Evolutionary conservation across 2,888 invertebrate genomes (phyloP), one percentile per base, ranked within the genome.

Genomic region (Eutolmus rufibarbis): DNA sequence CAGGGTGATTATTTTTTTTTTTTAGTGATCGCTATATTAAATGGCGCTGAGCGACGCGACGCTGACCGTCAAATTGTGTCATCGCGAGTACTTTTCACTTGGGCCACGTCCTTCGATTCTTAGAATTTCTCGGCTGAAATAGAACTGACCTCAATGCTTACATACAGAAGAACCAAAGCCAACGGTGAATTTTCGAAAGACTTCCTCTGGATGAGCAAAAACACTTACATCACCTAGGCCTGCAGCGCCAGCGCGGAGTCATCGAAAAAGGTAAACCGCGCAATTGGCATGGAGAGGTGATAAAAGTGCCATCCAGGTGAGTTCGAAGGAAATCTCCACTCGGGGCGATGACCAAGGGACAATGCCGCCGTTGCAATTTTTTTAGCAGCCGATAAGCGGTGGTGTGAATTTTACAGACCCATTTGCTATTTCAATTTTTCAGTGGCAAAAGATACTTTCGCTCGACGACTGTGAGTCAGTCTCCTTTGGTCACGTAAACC

Each of bases 81-180:
- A 76, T 40, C 40, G 43, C 12, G 14, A 40, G n/a, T 19, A 76
- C 16, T 34, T 4, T 31, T 76, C 12, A 34, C 76, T 76, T 76
- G 74, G 37, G n/a, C 76, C 76, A 76, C 76, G 76, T 76, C 76
- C 76, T 76, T 76, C 37, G 40, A 9, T 76, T 76, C 76, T 37
- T 28, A 34, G 76, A 76, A 76, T 37, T 37, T 76, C 76, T 1
- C 28, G 1, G 8, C 66, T 66, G 14, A 66, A 66, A 66, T 66
- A 66, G 66, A 66, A 66, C 28, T 66, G 66, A 66, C 66, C 66
- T 66, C 66, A 66, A 66, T 66, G 66, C 66, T 66, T 19, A 66
- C 51, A 28, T 19, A 66, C 51, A 28, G 66, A 66, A 66, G 66
- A 66, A 28, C 23, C 28, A 66, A 3, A n/a, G 66, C 28, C 23